These are phyloP conservation scores for Chelonus formosanus DNA, from an alignment of 2,888 invertebrate species.

Conservation along the genomic window DNA sequence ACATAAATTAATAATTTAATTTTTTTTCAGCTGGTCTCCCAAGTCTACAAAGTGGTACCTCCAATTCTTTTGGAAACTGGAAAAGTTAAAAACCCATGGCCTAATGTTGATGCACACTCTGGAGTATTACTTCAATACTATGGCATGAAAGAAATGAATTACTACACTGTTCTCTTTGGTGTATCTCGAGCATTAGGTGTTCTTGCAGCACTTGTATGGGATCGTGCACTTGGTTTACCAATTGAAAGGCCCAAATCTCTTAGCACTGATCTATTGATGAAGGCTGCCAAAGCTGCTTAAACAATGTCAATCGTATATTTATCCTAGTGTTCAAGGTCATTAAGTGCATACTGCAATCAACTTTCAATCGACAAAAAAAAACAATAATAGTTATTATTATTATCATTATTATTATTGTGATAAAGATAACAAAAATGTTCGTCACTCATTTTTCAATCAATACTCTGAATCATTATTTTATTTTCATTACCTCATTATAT, in stretches of 20 bases:
- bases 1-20: neutral
- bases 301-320: slow-evolving; percentile 16
- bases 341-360: slow-evolving; percentile 20
- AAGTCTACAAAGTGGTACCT: slow-evolving; percentile 91
- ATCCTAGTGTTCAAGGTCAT: slow-evolving; percentile 23
- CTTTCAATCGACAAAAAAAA: slow-evolving; percentile 19
- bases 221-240: slow-evolving; percentile 82
- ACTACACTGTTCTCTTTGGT: slow-evolving; percentile 90
- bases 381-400: slow-evolving; percentile 10
- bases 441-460: too few species aligned
- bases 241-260: slow-evolving; percentile 87
- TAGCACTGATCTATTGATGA: slow-evolving; percentile 63
- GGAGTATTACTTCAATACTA: slow-evolving; percentile 80
- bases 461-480: slow-evolving; percentile 20
- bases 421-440: too few species aligned
- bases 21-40: slow-evolving; percentile 77
- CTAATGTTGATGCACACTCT: slow-evolving; percentile 97
- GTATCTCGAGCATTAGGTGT: slow-evolving; percentile 88
- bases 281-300: slow-evolving; percentile 58
- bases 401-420: too few species aligned
- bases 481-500: neutral
- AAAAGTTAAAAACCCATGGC: slow-evolving; percentile 98
- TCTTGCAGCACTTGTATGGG: slow-evolving; percentile 82
- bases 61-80: slow-evolving; percentile 91
- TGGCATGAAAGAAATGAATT: slow-evolving; percentile 88